Evolutionary conservation across 2,797 vertebrate species (phyloP), one percentile per base, ranked within the genome.

Genomic region (Anas bahamensis): DNA sequence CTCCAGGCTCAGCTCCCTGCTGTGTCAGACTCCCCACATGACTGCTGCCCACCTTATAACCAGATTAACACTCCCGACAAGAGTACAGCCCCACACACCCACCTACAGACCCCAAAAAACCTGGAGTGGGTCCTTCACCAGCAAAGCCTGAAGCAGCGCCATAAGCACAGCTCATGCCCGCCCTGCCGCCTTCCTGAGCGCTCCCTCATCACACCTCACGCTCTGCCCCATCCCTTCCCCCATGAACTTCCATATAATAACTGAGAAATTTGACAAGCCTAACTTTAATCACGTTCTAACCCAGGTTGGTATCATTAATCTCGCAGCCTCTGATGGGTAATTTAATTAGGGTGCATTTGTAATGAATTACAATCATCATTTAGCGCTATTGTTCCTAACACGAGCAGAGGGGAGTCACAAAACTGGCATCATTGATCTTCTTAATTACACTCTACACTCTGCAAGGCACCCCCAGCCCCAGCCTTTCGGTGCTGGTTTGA

Each of bases 281-380:
- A 95, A 97, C 94, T 96, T 95, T 95, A 96, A 94, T 95, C 78
- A 77, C 57, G 72, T 94, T 75, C 89, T 86, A 96, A 97, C 93
- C 87, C 63, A 13, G 87, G 93, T 41, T 95, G 96, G 71, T 91
- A 95, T 94, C 96, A 96, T 97, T 97, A 97, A 97, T 98, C 97
- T 97, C 83, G 5, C 86, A 92, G 95, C 96, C 77, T 93, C 96
- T 80, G 77, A 97, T 92, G 95, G 92, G 91, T 98, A 97, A 98
- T 97, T 97, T 97, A 98, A 98, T 98, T 97, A 98, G 93, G 81
- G 90, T 61, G 93, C 92, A 93, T 97, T 89, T 96, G 95, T 97
- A 97, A 97, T 97, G 96, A 97, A 97, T 97, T 97, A 97, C 97
- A 97, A 97, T 96, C 88, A 92, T 96, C 96, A 96, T 97, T 98